Base-by-base conservation (phyloP, 1,140 invertebrate species). In the Sycophila sp. region DNA sequence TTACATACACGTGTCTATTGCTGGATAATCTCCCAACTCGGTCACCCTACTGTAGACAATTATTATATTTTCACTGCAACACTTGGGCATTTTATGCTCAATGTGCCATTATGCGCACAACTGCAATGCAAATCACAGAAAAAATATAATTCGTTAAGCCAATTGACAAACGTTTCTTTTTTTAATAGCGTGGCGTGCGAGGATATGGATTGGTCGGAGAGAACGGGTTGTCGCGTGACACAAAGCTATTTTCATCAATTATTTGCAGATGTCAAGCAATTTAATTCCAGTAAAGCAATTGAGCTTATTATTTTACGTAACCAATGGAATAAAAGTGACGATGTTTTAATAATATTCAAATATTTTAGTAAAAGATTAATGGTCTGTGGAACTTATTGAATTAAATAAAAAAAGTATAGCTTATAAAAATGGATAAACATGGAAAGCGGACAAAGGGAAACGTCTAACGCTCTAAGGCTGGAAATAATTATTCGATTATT, bases 1-100 rank as follows among this genome's bases (percentile, higher is more conserved):
- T 84, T 85, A 85, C 83, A 85, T 85, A 85, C 83, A 85, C 83
- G 78, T n/a, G n/a, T 83, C 81, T 80, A 83, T 77, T 83, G 81
- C 83, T 84, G 83, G 83, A 83, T 83, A 84, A 84, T 85, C 83
- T 84, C 81, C 78, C 81, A 78, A 85, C 74, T 77, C 78, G 79
- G 77, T 75, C 82, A 82, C 81, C 76, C 79, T 83, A 85, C 83
- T 79, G 83, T 81, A 85, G 79, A 62, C 83, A 84, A 82, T 85
- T 58, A 56, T 63, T 47, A 17, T 70, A 63, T 34, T 75, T 83
- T 85, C 81, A 85, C 82, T 83, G 83, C 82, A 80, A 85, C 78
- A 82, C 78, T 81, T 79, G 82, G 82, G 82, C 74, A 83, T 83
- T 77, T 83, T 82, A 83, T 84, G 79, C 77, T 80, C 81, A 83